These are phyloP conservation scores for Harpagifer antarcticus DNA, from an alignment of 2,797 vertebrate species.

Conservation along the genomic window DNA sequence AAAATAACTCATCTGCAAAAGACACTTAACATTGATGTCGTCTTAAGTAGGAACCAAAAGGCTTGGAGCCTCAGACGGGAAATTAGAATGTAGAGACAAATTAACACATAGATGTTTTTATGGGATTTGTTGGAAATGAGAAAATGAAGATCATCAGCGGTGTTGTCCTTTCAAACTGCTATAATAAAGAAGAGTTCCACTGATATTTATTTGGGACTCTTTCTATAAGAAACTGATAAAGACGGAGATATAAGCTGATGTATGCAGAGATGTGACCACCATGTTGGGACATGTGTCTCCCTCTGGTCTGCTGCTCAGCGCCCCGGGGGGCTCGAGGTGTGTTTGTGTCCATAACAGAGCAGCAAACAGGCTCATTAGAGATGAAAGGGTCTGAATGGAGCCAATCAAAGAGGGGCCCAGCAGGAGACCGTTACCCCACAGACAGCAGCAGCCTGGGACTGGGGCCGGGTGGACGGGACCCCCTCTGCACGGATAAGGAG, in stretches of 20 bases:
- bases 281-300: conserved; percentile 35
- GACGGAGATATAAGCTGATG: background rate
- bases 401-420: conserved; percentile 79
- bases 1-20: background rate
- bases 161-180: background rate
- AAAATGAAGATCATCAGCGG: background rate
- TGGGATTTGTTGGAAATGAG: background rate
- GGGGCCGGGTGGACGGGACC: conserved; percentile 33
- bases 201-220: background rate
- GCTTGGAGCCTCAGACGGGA: too few species aligned
- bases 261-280: conserved; percentile 21
- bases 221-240: conserved; percentile 5
- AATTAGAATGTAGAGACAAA: too few species aligned
- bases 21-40: too few species aligned
- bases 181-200: background rate
- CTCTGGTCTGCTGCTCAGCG: conserved; percentile 14
- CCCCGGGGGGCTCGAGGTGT: conserved; percentile 28
- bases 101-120: background rate
- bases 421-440: conserved; percentile 70
- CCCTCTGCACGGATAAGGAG: background rate
- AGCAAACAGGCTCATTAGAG: conserved; percentile 88
- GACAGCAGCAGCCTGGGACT: conserved; percentile 65
- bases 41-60: too few species aligned
- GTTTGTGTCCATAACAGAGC: conserved; percentile 84
- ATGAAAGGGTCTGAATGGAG: conserved; percentile 84